Base-by-base conservation (phyloP, 2,888 invertebrate species). In the Tenthredo notha region DNA sequence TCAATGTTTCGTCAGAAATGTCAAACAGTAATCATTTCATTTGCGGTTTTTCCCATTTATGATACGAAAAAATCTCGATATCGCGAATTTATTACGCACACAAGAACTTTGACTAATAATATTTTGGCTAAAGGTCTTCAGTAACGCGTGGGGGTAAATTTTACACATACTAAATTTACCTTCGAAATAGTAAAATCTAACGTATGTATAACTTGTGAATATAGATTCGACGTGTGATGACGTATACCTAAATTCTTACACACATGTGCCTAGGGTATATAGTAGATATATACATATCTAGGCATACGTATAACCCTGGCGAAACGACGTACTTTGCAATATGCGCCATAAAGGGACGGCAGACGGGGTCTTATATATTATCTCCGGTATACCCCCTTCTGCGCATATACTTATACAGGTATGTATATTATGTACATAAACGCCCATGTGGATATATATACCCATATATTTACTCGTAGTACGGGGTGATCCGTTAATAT, bases 321-420 rank as follows among this genome's bases (percentile, higher is more conserved):
- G 70, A 83, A 65, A 83, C 70, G 67, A 83, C 70, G 83, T 47
- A 70, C 70, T 83, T 83, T 40, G 83, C 83, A 83, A 83, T 83
- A 83, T 83, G 83, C 33, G 65, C 83, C n/a, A 47, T 83, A 83
- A 83, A 83, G 83, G 83, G 83, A 83, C 43, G 83, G 67, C 67
- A 33, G 83, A 29, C 47, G 70, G 67, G 83, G 67, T 67, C 67
- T 67, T 83, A 70, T 70, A 83, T 80, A 80, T 80, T 80, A 84
- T 74, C 84, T 75, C 75, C 40, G 84, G 84, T 84, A 43, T 43
- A 77, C 77, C 80, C 37, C 58, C 80, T 80, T 40, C 61, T 50
- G 21, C n/a, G 58, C 61, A 80, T 80, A 80, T 61, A 61, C 80
- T 40, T 58, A 58, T 29, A 54, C 77, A 15, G 47, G 54, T 77